Base-by-base conservation (phyloP, 2,888 invertebrate genomes). In the Leptinotarsa juncta region DNA sequence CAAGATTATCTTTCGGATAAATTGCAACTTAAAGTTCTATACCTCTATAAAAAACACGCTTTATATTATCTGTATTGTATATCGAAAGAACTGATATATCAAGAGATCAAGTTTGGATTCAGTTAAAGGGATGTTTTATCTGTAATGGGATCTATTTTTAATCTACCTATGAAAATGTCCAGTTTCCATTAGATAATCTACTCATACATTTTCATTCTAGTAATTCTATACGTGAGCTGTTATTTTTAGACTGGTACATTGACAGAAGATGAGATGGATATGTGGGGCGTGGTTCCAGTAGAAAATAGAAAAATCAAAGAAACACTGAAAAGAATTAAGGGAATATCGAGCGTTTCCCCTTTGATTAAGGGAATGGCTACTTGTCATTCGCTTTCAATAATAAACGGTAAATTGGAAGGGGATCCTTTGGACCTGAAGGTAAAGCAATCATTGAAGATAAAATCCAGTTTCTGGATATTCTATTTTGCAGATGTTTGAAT, bases 191-290 rank as follows among this genome's bases (percentile, higher is more conserved):
- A 10, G 10, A 42, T 12, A 62, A 62, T 18, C 15, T 62, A 12
- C 15, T 32, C 23, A 62, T 62, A 18, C 15, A 18, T 18, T n/a
- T n/a, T 7, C 32, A 16, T 26, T n/a, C 18, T 15, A n/a, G 14
- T 60, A 53, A 32, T 32, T 32, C 32, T 32, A 32, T 32, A 7
- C 32, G 32, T 32, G 42, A 3, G 42, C 10, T 74, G 53, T 51
- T n/a, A 65, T 70, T 75, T 83, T 14, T 86, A 96, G 95, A 98
- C 98, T 16, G 98, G 98, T 16, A 98, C 98, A 0, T 87, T 98
- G 75, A 98, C 98, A 1, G 98, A 98, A 87, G 98, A 98, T 85
- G 98, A 98, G 0, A 87, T 98, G 42, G 97, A 98, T 87, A 94
- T 98, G 94, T 96, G 96, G 96, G 97, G 97, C 14, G 94, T 97